These are phyloP conservation scores for Bugula neritina DNA, from an alignment of 2,888 invertebrate species.

Conservation along the genomic window DNA sequence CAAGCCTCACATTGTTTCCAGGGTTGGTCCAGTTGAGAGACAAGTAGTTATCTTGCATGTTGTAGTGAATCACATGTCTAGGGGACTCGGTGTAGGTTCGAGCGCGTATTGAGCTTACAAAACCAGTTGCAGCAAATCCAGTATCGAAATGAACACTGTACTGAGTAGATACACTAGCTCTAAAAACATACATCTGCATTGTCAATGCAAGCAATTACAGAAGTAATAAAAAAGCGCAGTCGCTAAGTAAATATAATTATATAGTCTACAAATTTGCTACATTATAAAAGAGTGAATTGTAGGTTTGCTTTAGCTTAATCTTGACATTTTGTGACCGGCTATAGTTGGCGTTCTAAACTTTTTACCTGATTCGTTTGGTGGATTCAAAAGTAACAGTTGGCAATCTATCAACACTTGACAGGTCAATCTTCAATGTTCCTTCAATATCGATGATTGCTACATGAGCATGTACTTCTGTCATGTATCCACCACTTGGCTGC, in stretches of 20 bases:
- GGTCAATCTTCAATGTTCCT: background rate
- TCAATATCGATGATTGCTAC: conserved; percentile 2
- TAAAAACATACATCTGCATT: background rate
- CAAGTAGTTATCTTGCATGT: background rate
- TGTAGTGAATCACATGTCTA: background rate
- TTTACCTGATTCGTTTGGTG: conserved; percentile 12
- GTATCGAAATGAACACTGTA: background rate
- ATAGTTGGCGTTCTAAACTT: too few species aligned
- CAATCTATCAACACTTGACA: background rate
- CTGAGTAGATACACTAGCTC: background rate
- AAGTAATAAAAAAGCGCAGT: too few species aligned
- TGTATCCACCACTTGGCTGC: background rate
- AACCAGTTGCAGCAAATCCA: conserved; percentile 13
- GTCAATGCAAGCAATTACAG: too few species aligned
- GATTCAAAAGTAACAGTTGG: conserved; percentile 1
- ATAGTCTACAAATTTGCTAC: too few species aligned
- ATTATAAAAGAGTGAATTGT: too few species aligned
- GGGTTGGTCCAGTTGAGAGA: background rate
- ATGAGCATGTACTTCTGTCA: background rate
- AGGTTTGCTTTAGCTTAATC: too few species aligned
- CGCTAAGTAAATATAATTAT: too few species aligned
- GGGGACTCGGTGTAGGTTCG: background rate
- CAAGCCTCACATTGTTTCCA: too few species aligned
- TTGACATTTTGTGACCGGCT: too few species aligned
- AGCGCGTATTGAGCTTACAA: background rate